Conservation (phyloP, 2,888 invertebrate species). For the Diaperis boleti region DNA sequence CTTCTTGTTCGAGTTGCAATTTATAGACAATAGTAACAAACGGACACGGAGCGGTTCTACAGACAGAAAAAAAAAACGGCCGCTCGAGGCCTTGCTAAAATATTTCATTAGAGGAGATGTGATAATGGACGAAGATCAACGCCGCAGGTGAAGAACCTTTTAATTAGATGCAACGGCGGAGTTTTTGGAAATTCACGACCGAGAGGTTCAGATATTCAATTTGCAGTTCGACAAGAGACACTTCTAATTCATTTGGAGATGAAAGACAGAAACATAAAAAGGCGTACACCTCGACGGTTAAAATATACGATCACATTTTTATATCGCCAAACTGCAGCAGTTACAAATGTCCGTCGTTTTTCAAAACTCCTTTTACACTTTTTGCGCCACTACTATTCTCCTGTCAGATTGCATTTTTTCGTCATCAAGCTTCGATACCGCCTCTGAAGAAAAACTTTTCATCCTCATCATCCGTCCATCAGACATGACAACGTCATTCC, state of each 20-base stretch:
- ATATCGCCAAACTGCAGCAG: not conserved
- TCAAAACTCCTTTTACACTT: too few species aligned
- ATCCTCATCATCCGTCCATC: not conserved
- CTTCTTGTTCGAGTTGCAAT: constrained; percentile 27
- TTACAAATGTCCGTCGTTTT: not conserved
- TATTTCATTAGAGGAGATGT: constrained; percentile 17
- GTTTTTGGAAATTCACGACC: not conserved
- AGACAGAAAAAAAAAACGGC: constrained; percentile 7
- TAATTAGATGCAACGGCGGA: constrained; percentile 16
- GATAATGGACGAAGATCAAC: constrained; percentile 21
- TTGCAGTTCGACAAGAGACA: not conserved
- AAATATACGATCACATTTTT: too few species aligned
- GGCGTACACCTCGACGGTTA: too few species aligned
- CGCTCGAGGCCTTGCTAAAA: constrained; percentile 18
- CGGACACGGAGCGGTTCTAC: constrained; percentile 22
- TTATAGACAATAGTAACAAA: constrained; percentile 28
- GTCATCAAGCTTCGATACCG: too few species aligned
- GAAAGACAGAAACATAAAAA: too few species aligned
- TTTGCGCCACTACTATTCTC: too few species aligned
- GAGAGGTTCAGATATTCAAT: too few species aligned
- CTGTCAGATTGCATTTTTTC: too few species aligned
- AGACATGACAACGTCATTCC: not conserved
- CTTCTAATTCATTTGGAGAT: too few species aligned
- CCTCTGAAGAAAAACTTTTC: not conserved
- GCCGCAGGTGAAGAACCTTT: constrained; percentile 16